Evolutionary conservation across 1,140 invertebrate species (phyloP).

Genomic region (Aphis craccivora): DNA sequence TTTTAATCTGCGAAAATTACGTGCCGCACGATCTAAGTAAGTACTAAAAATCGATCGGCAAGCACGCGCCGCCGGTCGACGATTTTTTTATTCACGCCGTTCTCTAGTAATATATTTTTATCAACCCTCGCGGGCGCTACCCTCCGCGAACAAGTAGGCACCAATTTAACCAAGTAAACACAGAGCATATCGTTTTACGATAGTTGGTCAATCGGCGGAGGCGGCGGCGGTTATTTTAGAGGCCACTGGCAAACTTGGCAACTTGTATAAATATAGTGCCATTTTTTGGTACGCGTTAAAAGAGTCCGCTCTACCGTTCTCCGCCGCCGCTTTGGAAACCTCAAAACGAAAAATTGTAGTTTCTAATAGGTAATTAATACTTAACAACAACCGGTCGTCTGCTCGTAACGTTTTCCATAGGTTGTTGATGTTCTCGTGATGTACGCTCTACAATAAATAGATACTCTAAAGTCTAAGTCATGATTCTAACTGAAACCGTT

Average conservation of each 20-base stretch:
- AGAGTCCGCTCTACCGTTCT: not conserved
- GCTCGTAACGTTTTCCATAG: not conserved
- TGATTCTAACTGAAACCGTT: not conserved
- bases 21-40: conserved; percentile 10
- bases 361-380: not conserved
- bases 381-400: not conserved
- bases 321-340: not conserved
- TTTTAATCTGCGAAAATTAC: conserved; percentile 43
- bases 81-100: not conserved
- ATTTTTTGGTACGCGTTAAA: not conserved
- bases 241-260: no score
- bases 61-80: not conserved
- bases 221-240: not conserved
- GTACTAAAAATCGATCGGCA: not conserved
- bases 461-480: not conserved
- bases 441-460: not conserved
- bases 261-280: conserved; percentile 25
- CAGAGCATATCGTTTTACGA: conserved; percentile 28
- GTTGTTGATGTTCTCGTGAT: not conserved
- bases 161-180: conserved; percentile 55
- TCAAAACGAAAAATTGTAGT: not conserved
- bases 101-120: not conserved
- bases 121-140: not conserved
- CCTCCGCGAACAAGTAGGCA: conserved; percentile 34
- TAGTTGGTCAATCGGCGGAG: conserved; percentile 1